Evolutionary conservation across 2,888 invertebrate species (phyloP).

Genomic region (Drosophila putrida): DNA sequence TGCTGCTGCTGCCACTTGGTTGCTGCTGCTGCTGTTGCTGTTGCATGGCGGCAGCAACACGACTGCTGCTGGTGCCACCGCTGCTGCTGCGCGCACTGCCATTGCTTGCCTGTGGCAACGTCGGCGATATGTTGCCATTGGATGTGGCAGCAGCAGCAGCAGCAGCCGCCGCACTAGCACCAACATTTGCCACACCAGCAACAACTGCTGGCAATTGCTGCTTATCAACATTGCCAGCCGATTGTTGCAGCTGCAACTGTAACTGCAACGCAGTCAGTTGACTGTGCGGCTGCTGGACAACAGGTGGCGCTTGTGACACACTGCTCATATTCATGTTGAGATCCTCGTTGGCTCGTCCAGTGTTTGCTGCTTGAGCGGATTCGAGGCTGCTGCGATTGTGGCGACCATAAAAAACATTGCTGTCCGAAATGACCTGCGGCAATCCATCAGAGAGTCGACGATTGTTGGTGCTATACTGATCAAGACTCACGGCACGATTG

Average conservation of each 20-base stretch:
- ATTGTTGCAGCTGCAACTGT: constrained; percentile 26
- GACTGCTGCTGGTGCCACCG: constrained; percentile 55
- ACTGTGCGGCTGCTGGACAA: constrained; percentile 40
- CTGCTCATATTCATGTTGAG: constrained; percentile 71
- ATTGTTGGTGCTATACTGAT: constrained; percentile 85
- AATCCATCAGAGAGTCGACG: constrained; percentile 85
- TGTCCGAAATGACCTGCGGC: constrained; percentile 85
- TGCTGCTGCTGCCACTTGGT: constrained; percentile 44
- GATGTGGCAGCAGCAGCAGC: constrained; percentile 51
- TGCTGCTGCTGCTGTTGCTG: constrained; percentile 37
- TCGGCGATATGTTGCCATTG: constrained; percentile 81
- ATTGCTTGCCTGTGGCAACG: constrained; percentile 61
- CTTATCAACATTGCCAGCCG: neutral
- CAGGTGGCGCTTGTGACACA: constrained; percentile 27
- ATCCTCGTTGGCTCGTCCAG: constrained; percentile 61
- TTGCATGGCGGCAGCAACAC: constrained; percentile 70
- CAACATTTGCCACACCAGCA: neutral
- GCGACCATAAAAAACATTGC: constrained; percentile 85
- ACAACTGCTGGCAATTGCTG: constrained; percentile 28
- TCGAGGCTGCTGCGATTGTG: constrained; percentile 81
- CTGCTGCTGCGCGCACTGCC: constrained; percentile 54
- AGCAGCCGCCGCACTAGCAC: constrained; percentile 20
- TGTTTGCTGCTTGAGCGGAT: constrained; percentile 7
- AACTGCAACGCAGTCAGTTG: constrained; percentile 16
- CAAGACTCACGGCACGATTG: constrained; percentile 85